These are phyloP conservation scores for Apotomis betuletana DNA, from an alignment of 2,888 invertebrate species.

Conservation along the genomic window DNA sequence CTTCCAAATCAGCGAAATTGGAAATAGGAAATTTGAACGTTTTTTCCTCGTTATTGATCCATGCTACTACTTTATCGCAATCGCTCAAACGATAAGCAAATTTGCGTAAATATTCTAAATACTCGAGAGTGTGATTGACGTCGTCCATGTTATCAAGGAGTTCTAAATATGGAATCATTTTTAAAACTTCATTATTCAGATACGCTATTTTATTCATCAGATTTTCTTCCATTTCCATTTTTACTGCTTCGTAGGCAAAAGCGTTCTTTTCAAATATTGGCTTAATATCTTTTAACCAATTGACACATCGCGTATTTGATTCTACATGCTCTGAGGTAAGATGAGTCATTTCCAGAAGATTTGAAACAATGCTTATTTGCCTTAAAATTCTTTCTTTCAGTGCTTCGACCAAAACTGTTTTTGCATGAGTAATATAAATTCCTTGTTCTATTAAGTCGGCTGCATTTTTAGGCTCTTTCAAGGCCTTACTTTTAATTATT, in stretches of 20 bases:
- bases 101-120: constrained; percentile 89
- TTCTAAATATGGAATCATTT: constrained; percentile 89
- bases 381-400: constrained; percentile 88
- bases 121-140: constrained; percentile 89
- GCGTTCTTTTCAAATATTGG: constrained; percentile 92
- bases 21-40: constrained; percentile 92
- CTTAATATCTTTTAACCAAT: constrained; percentile 92
- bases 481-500: constrained; percentile 86
- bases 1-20: constrained; percentile 90
- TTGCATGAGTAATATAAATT: constrained; percentile 90
- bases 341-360: constrained; percentile 90
- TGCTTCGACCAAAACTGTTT: constrained; percentile 87
- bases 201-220: constrained; percentile 87
- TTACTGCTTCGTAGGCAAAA: constrained; percentile 90
- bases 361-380: constrained; percentile 86
- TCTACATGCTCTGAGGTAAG: constrained; percentile 89
- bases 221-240: constrained; percentile 93
- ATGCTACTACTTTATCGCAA: constrained; percentile 89
- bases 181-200: constrained; percentile 87
- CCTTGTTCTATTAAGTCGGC: constrained; percentile 92
- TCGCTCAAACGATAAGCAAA: constrained; percentile 89
- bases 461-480: constrained; percentile 89
- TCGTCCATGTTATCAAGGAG: constrained; percentile 94
- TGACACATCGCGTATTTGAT: constrained; percentile 91
- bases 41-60: constrained; percentile 95